These are phyloP conservation scores for Stylophora pistillata DNA, from an alignment of 64 coral and sea anemone species.

Conservation along the genomic window DNA sequence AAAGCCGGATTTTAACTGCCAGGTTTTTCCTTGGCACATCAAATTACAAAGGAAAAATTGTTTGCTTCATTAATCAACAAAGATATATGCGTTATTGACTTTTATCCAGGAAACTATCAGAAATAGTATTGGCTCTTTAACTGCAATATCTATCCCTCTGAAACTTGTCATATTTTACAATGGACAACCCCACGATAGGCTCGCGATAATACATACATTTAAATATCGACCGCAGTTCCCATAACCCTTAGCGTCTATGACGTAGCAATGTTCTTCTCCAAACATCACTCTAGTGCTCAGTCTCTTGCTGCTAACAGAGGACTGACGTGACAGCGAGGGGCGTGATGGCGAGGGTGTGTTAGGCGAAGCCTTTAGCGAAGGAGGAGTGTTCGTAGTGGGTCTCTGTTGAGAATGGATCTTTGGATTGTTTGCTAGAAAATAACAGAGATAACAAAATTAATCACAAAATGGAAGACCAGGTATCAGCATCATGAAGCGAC, in stretches of 20 bases:
- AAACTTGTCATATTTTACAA: not conserved
- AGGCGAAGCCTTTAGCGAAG: slow-evolving; percentile 29
- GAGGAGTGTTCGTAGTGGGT: slow-evolving; percentile 15
- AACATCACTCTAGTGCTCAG: slow-evolving; percentile 82
- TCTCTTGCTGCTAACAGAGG: slow-evolving; percentile 74
- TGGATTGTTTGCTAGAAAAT: not conserved
- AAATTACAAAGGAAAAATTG: too few species aligned
- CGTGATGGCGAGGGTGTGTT: slow-evolving; percentile 42
- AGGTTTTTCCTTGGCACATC: too few species aligned
- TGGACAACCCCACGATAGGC: not conserved
- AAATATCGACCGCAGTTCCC: slow-evolving; percentile 98
- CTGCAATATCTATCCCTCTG: not conserved
- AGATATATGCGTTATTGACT: too few species aligned
- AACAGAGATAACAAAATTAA: not conserved
- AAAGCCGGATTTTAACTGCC: too few species aligned
- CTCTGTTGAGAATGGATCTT: slow-evolving; percentile 34
- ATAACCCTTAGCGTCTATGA: slow-evolving; percentile 97
- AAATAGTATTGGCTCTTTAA: too few species aligned
- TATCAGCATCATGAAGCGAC: too few species aligned
- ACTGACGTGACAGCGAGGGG: slow-evolving; percentile 63
- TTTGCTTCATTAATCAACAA: too few species aligned
- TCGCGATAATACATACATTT: slow-evolving; percentile 67
- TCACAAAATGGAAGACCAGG: not conserved
- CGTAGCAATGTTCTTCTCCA: slow-evolving; percentile 97
- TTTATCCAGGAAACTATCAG: too few species aligned